These are phyloP conservation scores for Lophotriccus pileatus DNA, from an alignment of 2,797 vertebrate genomes.

Conservation along the genomic window DNA sequence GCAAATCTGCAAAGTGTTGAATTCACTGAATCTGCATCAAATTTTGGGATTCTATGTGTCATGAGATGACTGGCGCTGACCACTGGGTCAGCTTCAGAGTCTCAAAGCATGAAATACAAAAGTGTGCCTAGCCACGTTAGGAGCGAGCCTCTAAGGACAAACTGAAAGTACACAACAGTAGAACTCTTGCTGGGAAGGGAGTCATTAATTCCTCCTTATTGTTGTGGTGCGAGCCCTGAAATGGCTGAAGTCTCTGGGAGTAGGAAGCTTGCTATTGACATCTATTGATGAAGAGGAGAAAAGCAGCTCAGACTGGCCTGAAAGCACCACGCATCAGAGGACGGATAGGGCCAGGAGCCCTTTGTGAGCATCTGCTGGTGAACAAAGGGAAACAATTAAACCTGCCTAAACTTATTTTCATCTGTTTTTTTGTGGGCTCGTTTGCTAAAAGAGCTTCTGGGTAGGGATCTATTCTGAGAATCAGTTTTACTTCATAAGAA, in stretches of 20 bases:
- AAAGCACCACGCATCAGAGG: background rate
- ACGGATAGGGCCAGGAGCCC: background rate
- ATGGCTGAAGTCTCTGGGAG: conserved; percentile 31
- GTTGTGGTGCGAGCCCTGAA: background rate
- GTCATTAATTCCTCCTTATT: background rate
- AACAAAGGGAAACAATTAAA: background rate
- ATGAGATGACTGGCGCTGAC: background rate
- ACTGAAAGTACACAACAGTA: background rate
- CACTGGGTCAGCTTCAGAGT: background rate
- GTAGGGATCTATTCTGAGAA: background rate
- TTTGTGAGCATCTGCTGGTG: background rate
- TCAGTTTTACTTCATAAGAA: background rate
- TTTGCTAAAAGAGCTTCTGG: background rate
- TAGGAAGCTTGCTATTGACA: conserved; percentile 65
- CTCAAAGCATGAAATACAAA: background rate
- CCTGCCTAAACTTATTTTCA: background rate
- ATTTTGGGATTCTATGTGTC: background rate
- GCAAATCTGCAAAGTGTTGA: background rate
- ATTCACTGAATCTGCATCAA: background rate
- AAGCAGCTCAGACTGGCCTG: conserved; percentile 29
- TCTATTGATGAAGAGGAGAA: conserved; percentile 66
- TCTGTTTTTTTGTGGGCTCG: background rate
- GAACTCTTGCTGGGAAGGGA: background rate
- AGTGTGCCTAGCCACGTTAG: background rate
- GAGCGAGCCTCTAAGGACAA: background rate